Conservation (phyloP, 2,113 vertebrate genomes). For the Hystrix brachyura region DNA sequence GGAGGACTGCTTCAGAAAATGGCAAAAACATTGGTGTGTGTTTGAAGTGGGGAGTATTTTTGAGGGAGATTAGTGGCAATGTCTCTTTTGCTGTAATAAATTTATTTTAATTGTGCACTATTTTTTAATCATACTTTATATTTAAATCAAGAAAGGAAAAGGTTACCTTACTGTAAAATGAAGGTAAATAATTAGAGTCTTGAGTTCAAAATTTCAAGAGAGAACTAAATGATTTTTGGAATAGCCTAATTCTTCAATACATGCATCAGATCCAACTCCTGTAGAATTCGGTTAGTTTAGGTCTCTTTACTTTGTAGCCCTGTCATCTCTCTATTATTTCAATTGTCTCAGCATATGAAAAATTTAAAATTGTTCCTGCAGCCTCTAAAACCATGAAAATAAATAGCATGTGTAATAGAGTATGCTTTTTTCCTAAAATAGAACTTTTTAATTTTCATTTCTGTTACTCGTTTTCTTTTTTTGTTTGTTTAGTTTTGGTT, state of each 20-base stretch:
- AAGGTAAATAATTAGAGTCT: neutral
- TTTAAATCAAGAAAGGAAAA: neutral
- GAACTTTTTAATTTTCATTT: neutral
- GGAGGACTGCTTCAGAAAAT: neutral
- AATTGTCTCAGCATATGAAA: neutral
- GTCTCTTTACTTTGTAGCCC: neutral
- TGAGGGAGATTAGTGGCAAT: neutral
- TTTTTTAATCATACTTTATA: neutral
- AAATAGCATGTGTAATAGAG: neutral
- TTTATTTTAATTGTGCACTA: neutral
- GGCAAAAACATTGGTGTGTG: neutral
- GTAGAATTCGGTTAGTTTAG: neutral
- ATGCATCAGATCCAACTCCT: neutral
- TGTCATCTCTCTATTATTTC: neutral
- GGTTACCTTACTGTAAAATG: neutral
- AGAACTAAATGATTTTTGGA: neutral
- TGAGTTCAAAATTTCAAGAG: neutral
- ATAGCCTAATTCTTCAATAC: neutral
- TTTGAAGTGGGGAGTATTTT: neutral
- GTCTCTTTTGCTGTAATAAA: neutral
- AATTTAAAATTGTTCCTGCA: neutral
- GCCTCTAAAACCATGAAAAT: neutral
- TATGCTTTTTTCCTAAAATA: neutral
- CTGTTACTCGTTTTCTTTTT: neutral
- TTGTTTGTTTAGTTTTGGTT: too few relatives aligned